These are phyloP conservation scores for Lathamus discolor DNA, from an alignment of 2,113 vertebrate species.

Conservation along the genomic window DNA sequence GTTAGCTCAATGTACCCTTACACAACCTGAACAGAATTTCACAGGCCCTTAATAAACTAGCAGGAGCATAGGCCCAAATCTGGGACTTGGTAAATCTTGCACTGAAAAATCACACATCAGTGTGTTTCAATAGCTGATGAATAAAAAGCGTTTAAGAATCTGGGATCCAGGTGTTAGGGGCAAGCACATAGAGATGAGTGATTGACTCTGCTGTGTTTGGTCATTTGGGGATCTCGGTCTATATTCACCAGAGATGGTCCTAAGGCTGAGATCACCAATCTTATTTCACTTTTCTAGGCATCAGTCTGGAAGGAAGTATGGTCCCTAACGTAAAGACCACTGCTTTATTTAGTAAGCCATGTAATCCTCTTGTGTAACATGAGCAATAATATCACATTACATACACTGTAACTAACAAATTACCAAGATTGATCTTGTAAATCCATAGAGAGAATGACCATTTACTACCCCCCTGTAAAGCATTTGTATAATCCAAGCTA, in stretches of 20 bases:
- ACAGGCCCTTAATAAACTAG: not conserved
- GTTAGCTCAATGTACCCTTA: not conserved
- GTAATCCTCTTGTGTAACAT: slow-evolving; percentile 70
- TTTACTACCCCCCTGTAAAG: slow-evolving; percentile 49
- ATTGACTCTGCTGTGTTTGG: not conserved
- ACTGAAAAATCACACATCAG: not conserved
- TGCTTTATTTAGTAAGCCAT: slow-evolving; percentile 68
- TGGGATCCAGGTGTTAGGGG: slow-evolving; percentile 14
- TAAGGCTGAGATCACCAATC: slow-evolving; percentile 42
- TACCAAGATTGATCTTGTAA: slow-evolving; percentile 68
- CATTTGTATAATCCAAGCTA: slow-evolving; percentile 43
- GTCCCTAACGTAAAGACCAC: slow-evolving; percentile 56
- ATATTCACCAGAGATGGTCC: slow-evolving; percentile 26
- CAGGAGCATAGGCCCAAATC: not conserved
- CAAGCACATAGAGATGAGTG: not conserved
- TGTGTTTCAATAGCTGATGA: not conserved
- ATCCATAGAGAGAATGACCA: slow-evolving; percentile 63
- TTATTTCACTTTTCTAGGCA: slow-evolving; percentile 51
- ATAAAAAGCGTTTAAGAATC: not conserved
- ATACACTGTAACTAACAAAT: slow-evolving; percentile 71
- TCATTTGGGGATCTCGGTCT: not conserved
- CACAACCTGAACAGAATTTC: not conserved
- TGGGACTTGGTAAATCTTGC: not conserved
- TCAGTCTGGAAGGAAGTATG: slow-evolving; percentile 56
- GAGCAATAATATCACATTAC: slow-evolving; percentile 71